Evolutionary conservation across 2,797 vertebrate genomes (phyloP), one percentile per base, ranked within the genome.

Genomic region (Schizothorax lantsangensis): DNA sequence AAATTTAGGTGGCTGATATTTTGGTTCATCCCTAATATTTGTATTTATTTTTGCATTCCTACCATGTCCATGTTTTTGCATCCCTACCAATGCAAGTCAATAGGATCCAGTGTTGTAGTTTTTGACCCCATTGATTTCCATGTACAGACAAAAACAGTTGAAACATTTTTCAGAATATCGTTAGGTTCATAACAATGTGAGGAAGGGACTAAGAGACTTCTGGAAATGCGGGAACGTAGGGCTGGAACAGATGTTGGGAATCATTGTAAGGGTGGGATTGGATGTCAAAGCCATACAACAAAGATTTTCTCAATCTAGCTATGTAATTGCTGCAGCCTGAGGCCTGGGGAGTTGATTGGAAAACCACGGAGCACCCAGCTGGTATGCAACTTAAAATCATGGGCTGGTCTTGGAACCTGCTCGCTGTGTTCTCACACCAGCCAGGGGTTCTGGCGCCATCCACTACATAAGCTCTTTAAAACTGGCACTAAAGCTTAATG

Each of bases 401-500:
- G 17, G 72, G 49, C 66, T 79, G 83, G 45, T 82, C 49, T 47
- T 77, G 79, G 83, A 83, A 85, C 78, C 64, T 49, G 75, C 59
- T 83, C 36, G 33, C 81, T 88, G 84, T 84, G 81, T 81, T 82
- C 85, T 79, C 62, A 66, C 57, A 86, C 88, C 75, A 74, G 52
- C 54, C 85, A 88, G 88, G 85, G 83, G 19, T 84, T 85, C 81
- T 89, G 88, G 87, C 84, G 79, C 90, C 86, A 69, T 73, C 86
- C 82, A 43, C 78, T 23, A 49, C 87, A 69, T 82, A 43, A 75
- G 84, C 88, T 84, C 73, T 89, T 91, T 89, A 91, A 91, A 89
- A 88, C 77, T 85, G 66, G 83, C 83, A 88, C 86, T 90, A 80
- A 85, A 88, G 52, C 83, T 85, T 89, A 86, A 87, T 84, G 83